phyloP scores from a whole-genome alignment of 1,140 invertebrate genomes.

The Centruroides sculpturatus region DNA sequence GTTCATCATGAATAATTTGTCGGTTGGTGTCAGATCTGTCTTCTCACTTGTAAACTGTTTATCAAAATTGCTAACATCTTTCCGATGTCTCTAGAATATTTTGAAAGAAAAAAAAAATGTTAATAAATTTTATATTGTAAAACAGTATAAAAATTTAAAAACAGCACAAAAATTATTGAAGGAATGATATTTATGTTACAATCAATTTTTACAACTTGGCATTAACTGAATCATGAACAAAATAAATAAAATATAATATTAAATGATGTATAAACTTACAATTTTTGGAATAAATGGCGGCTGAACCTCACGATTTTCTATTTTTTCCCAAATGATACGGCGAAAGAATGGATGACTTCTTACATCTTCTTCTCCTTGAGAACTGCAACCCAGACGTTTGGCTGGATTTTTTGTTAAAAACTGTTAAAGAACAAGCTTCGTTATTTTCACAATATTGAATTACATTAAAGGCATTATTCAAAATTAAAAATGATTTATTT shows the following conservation, averaged over 20 bases:
- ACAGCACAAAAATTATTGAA: too few species aligned
- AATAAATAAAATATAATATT: background rate
- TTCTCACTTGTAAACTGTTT: constrained; percentile 98
- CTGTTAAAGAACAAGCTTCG: constrained; percentile 31
- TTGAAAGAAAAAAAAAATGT: background rate
- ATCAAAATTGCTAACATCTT: constrained; percentile 98
- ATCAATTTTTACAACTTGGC: too few species aligned
- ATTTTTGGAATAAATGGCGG: constrained; percentile 98
- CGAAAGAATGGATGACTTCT: constrained; percentile 93
- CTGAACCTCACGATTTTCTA: constrained; percentile 91
- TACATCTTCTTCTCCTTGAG: constrained; percentile 80
- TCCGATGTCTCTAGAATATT: constrained; percentile 75
- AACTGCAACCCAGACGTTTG: constrained; percentile 81
- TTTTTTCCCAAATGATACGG: constrained; percentile 92
- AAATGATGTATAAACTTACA: constrained; percentile 42
- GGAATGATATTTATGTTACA: too few species aligned
- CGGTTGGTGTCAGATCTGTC: constrained; percentile 94
- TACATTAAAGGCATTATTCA: too few species aligned
- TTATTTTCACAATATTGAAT: too few species aligned
- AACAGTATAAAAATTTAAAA: too few species aligned
- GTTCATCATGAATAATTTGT: constrained; percentile 99
- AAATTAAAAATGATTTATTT: too few species aligned
- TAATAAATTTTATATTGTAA: too few species aligned
- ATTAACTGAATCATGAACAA: background rate
- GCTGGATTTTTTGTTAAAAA: constrained; percentile 88